phyloP scores from a whole-genome alignment of 2,888 invertebrate genomes.

The Phalangium opilio region DNA sequence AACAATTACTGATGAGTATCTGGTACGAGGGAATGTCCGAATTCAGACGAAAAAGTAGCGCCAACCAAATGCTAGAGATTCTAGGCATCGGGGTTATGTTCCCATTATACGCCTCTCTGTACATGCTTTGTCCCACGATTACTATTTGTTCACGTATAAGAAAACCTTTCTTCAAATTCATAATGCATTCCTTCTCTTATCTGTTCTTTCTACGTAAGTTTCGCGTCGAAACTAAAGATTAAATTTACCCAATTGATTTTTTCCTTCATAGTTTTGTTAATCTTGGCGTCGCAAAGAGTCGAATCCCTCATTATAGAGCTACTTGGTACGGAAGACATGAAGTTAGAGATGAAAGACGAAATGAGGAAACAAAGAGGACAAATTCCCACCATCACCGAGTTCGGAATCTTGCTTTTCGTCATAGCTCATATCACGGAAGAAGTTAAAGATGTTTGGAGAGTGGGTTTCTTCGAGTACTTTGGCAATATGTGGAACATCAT shows the following conservation, averaged over 20 bases:
- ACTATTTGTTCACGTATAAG: conserved; percentile 31
- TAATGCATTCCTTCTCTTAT: conserved; percentile 37
- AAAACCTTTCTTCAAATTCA: conserved; percentile 39
- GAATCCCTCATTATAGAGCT: conserved; percentile 23
- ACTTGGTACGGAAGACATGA: conserved; percentile 43
- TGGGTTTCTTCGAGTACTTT: conserved; percentile 37
- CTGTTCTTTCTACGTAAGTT: conserved; percentile 35
- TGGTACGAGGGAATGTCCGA: conserved; percentile 39
- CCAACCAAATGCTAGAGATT: conserved; percentile 33
- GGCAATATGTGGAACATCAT: conserved; percentile 42
- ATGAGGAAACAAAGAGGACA: conserved; percentile 62
- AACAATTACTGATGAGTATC: conserved; percentile 75
- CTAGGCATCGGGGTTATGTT: conserved; percentile 32
- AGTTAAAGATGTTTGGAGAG: conserved; percentile 38
- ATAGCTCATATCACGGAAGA: conserved; percentile 46
- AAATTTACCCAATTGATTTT: too few relatives aligned
- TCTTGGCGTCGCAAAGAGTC: conserved; percentile 36
- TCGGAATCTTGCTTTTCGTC: conserved; percentile 67
- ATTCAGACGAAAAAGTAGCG: conserved; percentile 33
- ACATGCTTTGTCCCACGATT: conserved; percentile 35
- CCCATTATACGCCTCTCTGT: conserved; percentile 34
- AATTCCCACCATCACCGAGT: conserved; percentile 65
- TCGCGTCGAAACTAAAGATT: too few relatives aligned
- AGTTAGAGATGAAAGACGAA: conserved; percentile 44
- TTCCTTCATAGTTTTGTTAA: conserved; percentile 36